Base-by-base conservation (phyloP, 2,888 invertebrate species). In the Leptura quadrifasciata region DNA sequence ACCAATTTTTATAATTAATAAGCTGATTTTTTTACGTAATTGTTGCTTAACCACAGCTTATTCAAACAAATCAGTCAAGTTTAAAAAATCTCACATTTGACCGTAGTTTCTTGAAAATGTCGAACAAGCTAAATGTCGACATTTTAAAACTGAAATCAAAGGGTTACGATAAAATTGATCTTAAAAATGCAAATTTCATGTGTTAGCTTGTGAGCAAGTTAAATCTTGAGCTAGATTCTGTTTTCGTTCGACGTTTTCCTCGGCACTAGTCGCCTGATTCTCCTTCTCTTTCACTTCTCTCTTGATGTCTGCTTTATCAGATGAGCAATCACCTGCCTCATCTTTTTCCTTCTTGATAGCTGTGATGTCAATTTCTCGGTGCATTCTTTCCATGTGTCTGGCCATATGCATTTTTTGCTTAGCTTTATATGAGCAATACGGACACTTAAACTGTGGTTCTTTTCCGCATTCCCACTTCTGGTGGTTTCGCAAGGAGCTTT, bases 311-410 rank as follows among this genome's bases (percentile, higher is more conserved):
- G 27, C 2, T 24, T 61, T 69, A 20, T 15, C 57, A 5, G 35
- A 4, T 0, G 69, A 69, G 17, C 24, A 20, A 15, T 35, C 39
- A 4, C 21, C 31, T 39, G 35, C 58, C 73, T 75, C 78, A 10
- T 17, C 78, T 35, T 81, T 86, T 78, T 87, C 88, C 47, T 81
- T 80, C 76, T 88, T 88, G 39, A 88, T 84, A 47, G 85, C 82
- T 5, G 87, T 84, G 80, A 61, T 85, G 86, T 87, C 88, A 55
- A 88, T 86, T 70, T 87, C 88, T 72, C 94, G 94, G 21, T 83
- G 83, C 60, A 78, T 79, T 5, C 79, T 67, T 21, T 78, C 78
- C 55, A 80, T 76, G 52, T 84, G 84, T 20, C 81, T 77, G 12
- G 77, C 75, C 60, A 84, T 78, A 58, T 80, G 81, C 71, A 80